Percentiles rank a stretch among this genome's conserved stretches.
These are phyloP conservation scores for Drosophila repleta DNA, from an alignment of 1,140 invertebrate genomes.

Conservation along the genomic window DNA sequence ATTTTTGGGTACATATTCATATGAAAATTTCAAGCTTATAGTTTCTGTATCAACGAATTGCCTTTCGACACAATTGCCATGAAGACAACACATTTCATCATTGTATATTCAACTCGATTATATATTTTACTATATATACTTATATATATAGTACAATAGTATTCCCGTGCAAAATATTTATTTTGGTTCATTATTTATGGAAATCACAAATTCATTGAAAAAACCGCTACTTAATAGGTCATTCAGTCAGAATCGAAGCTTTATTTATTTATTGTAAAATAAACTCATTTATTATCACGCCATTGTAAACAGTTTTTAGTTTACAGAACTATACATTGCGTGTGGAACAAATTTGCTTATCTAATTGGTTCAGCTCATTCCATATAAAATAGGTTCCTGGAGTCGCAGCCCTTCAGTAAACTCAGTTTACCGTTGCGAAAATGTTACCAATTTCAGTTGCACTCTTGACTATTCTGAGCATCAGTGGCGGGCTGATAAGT, in stretches of 20 bases:
- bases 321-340: conserved; percentile 40
- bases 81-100: no score
- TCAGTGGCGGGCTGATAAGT: not conserved
- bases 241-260: conserved; percentile 1
- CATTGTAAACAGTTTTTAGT: conserved; percentile 41
- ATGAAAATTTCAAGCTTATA: no score
- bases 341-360: conserved; percentile 31
- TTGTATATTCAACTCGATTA: no score
- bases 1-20: no score
- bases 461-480: conserved; percentile 16
- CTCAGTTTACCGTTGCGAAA: conserved; percentile 20
- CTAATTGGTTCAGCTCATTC: not conserved
- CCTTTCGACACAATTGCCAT: no score
- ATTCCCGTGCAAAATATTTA: not conserved
- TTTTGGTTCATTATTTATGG: not conserved
- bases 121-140: no score
- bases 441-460: conserved; percentile 34
- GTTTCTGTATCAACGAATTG: no score
- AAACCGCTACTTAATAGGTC: conserved; percentile 15
- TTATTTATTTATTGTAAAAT: conserved; percentile 36
- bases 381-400: conserved; percentile 33
- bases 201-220: conserved; percentile 2
- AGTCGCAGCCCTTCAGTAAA: not conserved
- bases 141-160: no score
- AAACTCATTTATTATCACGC: conserved; percentile 34